Conservation (phyloP, 2,888 invertebrate genomes). For the Micoletzkya japonica region DNA sequence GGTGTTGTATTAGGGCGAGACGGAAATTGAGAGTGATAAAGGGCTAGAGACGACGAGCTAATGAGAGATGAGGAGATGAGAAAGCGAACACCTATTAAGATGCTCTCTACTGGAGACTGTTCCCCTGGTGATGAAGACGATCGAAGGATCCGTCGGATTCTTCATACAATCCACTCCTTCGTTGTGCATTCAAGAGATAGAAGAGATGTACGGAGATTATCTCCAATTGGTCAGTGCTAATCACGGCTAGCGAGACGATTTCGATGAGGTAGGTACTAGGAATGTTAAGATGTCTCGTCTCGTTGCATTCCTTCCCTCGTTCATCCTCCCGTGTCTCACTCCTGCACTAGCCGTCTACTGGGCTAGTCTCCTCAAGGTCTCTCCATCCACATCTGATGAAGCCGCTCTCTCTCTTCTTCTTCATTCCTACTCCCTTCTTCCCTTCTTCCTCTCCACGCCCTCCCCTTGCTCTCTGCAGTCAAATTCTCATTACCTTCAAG, state of each 20-base stretch:
- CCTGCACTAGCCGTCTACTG: neutral
- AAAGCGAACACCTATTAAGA: slow-evolving; percentile 1
- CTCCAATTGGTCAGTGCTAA: slow-evolving; percentile 4
- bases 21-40: neutral
- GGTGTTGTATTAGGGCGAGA: neutral
- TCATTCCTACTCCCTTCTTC: neutral
- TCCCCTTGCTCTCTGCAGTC: neutral
- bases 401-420: neutral
- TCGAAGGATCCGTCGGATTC: neutral
- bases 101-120: neutral
- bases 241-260: neutral
- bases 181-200: neutral
- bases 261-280: neutral
- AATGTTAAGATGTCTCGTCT: slow-evolving; percentile 4
- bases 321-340: neutral
- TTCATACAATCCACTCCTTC: slow-evolving; percentile 3
- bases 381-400: slow-evolving; percentile 1
- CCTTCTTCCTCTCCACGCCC: too few species aligned
- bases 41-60: too few species aligned
- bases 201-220: slow-evolving; percentile 5
- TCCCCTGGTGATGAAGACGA: neutral
- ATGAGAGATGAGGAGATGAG: neutral
- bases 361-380: neutral
- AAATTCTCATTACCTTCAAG: neutral
- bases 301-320: slow-evolving; percentile 1